Percentiles rank a stretch among this genome's conserved stretches.
These are phyloP conservation scores for Colistium nudipinnis DNA, from an alignment of 2,113 vertebrate species.

Conservation along the genomic window DNA sequence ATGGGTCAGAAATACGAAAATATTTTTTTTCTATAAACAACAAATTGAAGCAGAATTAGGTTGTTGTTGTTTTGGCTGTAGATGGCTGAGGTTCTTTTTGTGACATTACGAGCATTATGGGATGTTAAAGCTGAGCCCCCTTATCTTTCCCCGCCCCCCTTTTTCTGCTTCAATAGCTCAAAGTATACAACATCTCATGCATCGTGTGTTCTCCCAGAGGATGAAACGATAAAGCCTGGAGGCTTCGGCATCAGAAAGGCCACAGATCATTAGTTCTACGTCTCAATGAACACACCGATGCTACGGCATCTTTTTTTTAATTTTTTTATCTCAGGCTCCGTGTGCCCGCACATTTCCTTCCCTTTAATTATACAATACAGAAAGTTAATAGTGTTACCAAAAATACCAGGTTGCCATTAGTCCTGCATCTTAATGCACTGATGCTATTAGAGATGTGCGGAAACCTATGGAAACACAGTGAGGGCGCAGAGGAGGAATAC, in stretches of 20 bases:
- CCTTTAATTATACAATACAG: constrained; percentile 25
- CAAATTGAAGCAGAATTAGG: too few species aligned
- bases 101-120: too few species aligned
- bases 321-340: not conserved
- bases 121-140: too few species aligned
- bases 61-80: too few species aligned
- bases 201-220: constrained; percentile 14
- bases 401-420: constrained; percentile 27
- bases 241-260: constrained; percentile 17
- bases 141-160: too few species aligned
- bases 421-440: not conserved
- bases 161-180: too few species aligned
- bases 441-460: not conserved
- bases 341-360: constrained; percentile 2
- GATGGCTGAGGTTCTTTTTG: too few species aligned
- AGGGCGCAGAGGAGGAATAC: not conserved
- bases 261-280: constrained; percentile 38
- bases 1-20: too few species aligned
- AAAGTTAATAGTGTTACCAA: constrained; percentile 10
- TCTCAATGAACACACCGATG: constrained; percentile 8
- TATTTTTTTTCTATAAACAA: too few species aligned
- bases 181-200: not conserved
- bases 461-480: not conserved
- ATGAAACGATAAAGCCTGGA: constrained; percentile 13
- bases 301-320: not conserved